Base-by-base conservation (phyloP, 2,888 invertebrate genomes). In the Drosophila ustulata region DNA sequence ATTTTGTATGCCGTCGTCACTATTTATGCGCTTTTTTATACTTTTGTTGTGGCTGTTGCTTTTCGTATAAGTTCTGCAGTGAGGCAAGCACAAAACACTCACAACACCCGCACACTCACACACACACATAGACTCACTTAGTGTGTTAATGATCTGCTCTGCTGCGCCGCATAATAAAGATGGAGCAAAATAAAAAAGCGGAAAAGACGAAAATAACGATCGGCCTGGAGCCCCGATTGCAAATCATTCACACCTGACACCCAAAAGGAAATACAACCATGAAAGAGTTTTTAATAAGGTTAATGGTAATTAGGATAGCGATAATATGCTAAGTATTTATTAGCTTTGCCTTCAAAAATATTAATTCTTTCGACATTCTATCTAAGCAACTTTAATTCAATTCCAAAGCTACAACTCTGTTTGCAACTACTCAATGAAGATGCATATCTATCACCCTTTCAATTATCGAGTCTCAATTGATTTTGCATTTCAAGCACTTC, bases 71-170 rank as follows among this genome's bases (percentile, higher is more conserved):
- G 65, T 47, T 64, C 39, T 66, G 59, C 71, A 74, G 50, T 51
- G 18, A 32, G 61, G 7, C 41, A 32, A 55, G 32, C 57, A 30
- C 47, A 13, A 49, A 37, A 8, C 62, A 46, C 52, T 61, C 47
- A 59, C 51, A 51, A 41, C 28, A 37, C 26, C 43, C 39, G 18
- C 51, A 39, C 28, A 57, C 39, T 56, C 46, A 53, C 59, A 25
- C 61, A 25, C 61, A 57, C 45, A 57, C 58, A 64, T 57, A 58
- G 50, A 47, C 43, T 37, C 51, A 30, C 25, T 41, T 49, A 45
- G 59, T 45, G 69, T 66, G 67, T 71, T 72, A 69, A 73, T 82
- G 75, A 80, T 79, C 70, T 82, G 83, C 71, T 86, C 86, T 58
- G 64, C 49, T 81, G 84, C 72, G 63, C 52, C 59, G 67, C 72